phyloP scores from a whole-genome alignment of 2,113 vertebrate species.

The Epinephelus lanceolatus region DNA sequence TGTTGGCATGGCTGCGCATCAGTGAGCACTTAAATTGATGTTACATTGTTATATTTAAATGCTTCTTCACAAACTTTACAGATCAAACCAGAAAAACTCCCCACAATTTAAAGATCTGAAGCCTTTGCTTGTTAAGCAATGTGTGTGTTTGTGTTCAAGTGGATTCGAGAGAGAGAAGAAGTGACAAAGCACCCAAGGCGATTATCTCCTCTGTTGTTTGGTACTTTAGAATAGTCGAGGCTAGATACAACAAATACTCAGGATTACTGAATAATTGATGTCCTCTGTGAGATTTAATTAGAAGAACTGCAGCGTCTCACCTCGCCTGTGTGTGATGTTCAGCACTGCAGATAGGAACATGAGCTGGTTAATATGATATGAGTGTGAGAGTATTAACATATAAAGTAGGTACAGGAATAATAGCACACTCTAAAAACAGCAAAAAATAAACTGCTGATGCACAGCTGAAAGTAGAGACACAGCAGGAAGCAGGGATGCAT shows the following conservation, averaged over 20 bases:
- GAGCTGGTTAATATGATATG: conserved; percentile 31
- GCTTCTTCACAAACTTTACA: not conserved
- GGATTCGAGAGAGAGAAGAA: not conserved
- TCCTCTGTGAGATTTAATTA: conserved; percentile 49
- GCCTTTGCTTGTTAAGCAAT: not conserved
- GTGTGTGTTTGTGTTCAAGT: not conserved
- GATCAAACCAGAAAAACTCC: not conserved
- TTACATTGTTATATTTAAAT: too few species aligned
- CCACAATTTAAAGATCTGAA: not conserved
- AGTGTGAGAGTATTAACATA: conserved; percentile 28
- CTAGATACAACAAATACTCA: conserved; percentile 27
- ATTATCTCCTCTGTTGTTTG: conserved; percentile 22
- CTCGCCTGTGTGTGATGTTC: conserved; percentile 22
- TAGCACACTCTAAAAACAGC: conserved; percentile 14
- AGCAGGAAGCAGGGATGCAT: conserved; percentile 54
- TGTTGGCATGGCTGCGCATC: too few species aligned
- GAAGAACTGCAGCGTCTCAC: not conserved
- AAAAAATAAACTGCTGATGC: conserved; percentile 57
- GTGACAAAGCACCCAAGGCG: conserved; percentile 10
- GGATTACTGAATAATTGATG: conserved; percentile 61
- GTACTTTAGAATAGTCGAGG: not conserved
- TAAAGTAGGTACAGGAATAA: conserved; percentile 33
- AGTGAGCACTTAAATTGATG: too few species aligned
- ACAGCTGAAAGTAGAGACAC: conserved; percentile 18
- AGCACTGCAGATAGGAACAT: conserved; percentile 7